Base-by-base conservation (phyloP, 2,888 invertebrate species). In the Tiphia femorata region DNA sequence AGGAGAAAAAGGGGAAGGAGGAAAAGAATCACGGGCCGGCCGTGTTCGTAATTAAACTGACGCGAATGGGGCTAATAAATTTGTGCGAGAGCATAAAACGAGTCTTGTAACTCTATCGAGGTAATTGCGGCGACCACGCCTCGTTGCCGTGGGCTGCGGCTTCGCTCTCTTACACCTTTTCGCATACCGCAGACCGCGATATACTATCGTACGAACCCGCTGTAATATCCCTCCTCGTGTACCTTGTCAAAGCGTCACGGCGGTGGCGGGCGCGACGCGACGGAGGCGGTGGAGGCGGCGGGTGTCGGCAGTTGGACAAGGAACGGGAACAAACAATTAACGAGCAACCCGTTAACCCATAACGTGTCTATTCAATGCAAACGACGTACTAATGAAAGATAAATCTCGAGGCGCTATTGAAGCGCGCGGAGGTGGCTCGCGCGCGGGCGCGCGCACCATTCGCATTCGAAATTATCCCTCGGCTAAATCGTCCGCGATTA, bases 81-180 rank as follows among this genome's bases (percentile, higher is more conserved):
- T 80, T 69, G 75, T 69, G 72, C 70, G 65, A 71, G 57, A 53
- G 73, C 73, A 75, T 70, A 77, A 79, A 79, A 75, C 77, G 75
- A 77, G 77, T 74, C 77, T 78, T 78, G 78, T 78, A 80, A 78
- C 77, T 79, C 75, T 78, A 79, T 79, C 78, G 72, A 72, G 78
- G 73, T 78, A 80, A 79, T 80, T 79, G 77, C 74, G 49, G 62
- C 66, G 74, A 73, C 79, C 79, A 79, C 79, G 77, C 79, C 79
- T 77, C 73, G 72, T 63, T 67, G 72, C 75, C 72, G 71, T 69
- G 62, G 70, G 70, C 71, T 67, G 64, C 62, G 58, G 61, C n/a
- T 67, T 60, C 64, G 61, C 49, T 64, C 70, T 76, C 71, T 76
- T 73, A 68, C 75, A 72, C 72, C 72, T 73, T 73, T 68, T 66